These are phyloP conservation scores for Cololabis saira DNA, from an alignment of 2,113 vertebrate genomes.

Conservation along the genomic window DNA sequence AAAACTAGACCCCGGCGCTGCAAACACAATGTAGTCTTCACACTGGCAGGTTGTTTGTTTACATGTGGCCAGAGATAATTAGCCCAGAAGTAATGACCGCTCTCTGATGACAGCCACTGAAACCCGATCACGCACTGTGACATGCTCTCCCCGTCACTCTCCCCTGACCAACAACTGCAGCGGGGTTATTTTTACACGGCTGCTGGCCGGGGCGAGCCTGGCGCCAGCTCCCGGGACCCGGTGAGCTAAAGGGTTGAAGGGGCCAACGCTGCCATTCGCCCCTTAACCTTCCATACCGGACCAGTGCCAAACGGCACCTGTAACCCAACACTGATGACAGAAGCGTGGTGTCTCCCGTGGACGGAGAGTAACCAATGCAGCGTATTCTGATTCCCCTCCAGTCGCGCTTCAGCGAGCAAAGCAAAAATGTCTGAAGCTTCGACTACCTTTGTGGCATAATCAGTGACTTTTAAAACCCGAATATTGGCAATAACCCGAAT, in stretches of 20 bases:
- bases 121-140: constrained; percentile 72
- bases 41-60: constrained; percentile 80
- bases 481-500: no score
- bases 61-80: constrained; percentile 81
- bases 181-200: constrained; percentile 78
- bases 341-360: constrained; percentile 16
- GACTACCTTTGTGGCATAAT: no score
- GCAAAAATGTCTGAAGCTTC: constrained; percentile 1
- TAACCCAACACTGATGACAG: constrained; percentile 72
- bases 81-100: constrained; percentile 84
- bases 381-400: background rate
- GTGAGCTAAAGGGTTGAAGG: constrained; percentile 63
- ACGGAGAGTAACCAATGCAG: constrained; percentile 25
- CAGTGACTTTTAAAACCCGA: no score
- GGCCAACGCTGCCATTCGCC: constrained; percentile 69
- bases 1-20: constrained; percentile 41
- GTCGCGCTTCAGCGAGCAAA: constrained; percentile 10
- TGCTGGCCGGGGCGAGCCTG: constrained; percentile 73
- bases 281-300: constrained; percentile 67
- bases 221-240: constrained; percentile 79
- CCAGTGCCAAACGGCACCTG: constrained; percentile 54
- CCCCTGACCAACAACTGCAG: constrained; percentile 81
- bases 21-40: constrained; percentile 68
- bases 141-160: constrained; percentile 80
- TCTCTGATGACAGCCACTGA: constrained; percentile 84